These are phyloP conservation scores for Heteractis magnifica DNA, from an alignment of 92 coral and sea anemone genomes.

Conservation along the genomic window DNA sequence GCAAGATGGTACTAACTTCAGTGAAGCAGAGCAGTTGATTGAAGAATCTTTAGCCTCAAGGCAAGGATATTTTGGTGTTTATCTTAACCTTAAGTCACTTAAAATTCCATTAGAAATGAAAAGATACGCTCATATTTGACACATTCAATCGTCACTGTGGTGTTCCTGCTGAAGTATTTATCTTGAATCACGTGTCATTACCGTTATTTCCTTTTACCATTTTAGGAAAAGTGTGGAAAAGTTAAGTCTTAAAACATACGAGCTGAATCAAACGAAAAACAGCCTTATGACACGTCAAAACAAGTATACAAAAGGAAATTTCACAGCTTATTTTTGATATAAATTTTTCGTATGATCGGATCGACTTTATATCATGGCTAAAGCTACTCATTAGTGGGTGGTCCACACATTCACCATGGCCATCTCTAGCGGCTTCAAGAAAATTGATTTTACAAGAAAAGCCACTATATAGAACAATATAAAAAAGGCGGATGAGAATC, in stretches of 20 bases:
- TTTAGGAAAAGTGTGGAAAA: neutral
- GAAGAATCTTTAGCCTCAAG: slow-evolving; percentile 11
- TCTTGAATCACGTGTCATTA: neutral
- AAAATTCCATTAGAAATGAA: slow-evolving; percentile 57
- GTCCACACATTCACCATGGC: too few species aligned
- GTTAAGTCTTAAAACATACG: neutral
- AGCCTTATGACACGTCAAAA: too few species aligned
- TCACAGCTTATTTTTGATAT: too few species aligned
- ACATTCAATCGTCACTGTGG: slow-evolving; percentile 15
- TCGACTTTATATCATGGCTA: too few species aligned
- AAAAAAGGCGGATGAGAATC: too few species aligned
- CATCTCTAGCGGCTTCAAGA: too few species aligned
- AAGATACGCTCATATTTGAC: slow-evolving; percentile 33
- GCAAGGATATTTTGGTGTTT: slow-evolving; percentile 14
- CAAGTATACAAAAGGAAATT: too few species aligned
- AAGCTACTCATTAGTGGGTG: too few species aligned
- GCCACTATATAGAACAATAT: too few species aligned
- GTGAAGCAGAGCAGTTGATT: neutral
- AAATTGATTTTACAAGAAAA: too few species aligned
- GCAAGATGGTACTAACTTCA: neutral
- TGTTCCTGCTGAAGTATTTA: neutral
- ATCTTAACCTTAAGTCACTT: slow-evolving; percentile 51
- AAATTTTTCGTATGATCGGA: too few species aligned
- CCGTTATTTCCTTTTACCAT: neutral
- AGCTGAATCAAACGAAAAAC: too few species aligned